A percentile compares a stretch with the other conserved stretches of the same genome.
phyloP scores from a whole-genome alignment of 2,113 vertebrate genomes.

The Sula dactylatra region DNA sequence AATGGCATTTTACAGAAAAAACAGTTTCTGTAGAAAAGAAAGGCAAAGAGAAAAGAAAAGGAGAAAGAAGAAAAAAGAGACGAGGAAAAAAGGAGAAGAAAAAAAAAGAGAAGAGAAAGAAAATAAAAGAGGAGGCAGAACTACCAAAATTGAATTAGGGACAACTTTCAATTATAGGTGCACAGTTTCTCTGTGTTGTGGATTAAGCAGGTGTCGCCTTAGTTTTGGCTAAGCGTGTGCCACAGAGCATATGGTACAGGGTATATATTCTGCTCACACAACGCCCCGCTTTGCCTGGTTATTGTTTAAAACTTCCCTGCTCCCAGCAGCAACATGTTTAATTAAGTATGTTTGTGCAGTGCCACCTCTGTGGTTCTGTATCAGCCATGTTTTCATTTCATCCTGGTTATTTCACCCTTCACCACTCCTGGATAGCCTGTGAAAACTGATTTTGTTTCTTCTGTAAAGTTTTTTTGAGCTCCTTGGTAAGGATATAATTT shows the following conservation, averaged over 20 bases:
- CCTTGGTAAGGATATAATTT: neutral
- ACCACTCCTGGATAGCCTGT: neutral
- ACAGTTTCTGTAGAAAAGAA: neutral
- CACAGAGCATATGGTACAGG: neutral
- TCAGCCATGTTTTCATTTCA: neutral
- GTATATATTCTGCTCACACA: neutral
- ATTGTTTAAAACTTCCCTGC: neutral
- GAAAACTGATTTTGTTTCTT: slow-evolving; percentile 4
- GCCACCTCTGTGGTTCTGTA: neutral
- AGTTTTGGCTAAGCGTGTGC: neutral
- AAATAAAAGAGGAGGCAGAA: neutral
- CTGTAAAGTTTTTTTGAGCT: neutral
- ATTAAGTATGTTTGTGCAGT: neutral
- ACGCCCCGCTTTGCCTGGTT: neutral
- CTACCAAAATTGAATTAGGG: neutral
- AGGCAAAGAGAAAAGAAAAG: neutral
- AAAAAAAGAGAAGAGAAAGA: neutral
- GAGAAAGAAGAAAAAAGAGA: neutral
- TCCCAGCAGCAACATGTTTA: neutral
- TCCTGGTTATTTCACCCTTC: neutral
- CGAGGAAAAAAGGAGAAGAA: neutral
- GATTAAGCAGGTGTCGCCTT: neutral
- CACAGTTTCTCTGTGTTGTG: neutral
- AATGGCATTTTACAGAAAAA: neutral
- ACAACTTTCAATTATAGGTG: neutral